phyloP scores from a whole-genome alignment of 2,888 invertebrate species.

The Sarcophaga rosellei region DNA sequence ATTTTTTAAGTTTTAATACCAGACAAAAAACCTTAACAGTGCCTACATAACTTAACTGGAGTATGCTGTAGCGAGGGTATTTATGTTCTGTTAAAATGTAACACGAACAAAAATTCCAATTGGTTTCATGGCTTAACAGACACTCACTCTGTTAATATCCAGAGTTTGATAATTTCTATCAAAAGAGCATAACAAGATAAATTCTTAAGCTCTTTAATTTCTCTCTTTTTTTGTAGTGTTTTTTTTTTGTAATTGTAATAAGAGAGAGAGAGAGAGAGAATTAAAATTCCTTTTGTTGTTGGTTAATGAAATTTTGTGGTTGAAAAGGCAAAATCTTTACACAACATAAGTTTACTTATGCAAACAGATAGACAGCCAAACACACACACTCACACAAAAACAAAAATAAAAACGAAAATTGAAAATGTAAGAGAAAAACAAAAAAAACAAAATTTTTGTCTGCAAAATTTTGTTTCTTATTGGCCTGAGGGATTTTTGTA shows the following conservation, averaged over 20 bases:
- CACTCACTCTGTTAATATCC: neutral
- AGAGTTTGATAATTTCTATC: neutral
- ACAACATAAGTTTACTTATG: neutral
- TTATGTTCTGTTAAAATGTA: conserved; percentile 8
- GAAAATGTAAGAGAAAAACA: conserved; percentile 9
- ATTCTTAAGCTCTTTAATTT: conserved; percentile 15
- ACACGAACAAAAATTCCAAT: conserved; percentile 15
- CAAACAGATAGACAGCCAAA: neutral
- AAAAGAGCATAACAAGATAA: conserved; percentile 2
- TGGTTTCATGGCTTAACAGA: neutral
- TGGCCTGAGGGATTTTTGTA: neutral
- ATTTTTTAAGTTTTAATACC: too few relatives aligned
- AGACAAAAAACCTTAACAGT: too few relatives aligned
- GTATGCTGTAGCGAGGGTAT: too few relatives aligned
- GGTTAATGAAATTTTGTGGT: conserved; percentile 64
- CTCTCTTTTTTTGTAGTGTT: neutral
- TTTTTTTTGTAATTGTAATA: neutral
- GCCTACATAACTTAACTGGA: too few relatives aligned
- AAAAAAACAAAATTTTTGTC: conserved; percentile 50
- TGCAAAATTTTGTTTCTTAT: conserved; percentile 50
- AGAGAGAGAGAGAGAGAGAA: too few relatives aligned
- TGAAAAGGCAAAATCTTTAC: conserved; percentile 33
- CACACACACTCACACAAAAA: conserved; percentile 5
- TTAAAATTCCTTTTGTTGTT: neutral
- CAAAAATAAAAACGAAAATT: neutral